Conservation (phyloP, 1,140 invertebrate species). For the Hermetia illucens region DNA sequence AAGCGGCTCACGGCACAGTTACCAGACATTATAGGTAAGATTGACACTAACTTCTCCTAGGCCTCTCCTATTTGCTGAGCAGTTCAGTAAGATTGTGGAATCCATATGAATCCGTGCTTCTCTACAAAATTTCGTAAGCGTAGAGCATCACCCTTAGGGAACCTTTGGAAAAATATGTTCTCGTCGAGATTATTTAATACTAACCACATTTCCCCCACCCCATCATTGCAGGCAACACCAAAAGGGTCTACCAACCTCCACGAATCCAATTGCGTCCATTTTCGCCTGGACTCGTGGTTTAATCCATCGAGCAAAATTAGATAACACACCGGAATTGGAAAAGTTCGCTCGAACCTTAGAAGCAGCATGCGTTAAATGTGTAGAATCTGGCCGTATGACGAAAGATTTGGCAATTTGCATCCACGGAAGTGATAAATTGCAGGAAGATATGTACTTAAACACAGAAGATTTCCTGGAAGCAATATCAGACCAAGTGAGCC, state of each 20-base stretch:
- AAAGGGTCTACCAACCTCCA: constrained; percentile 70
- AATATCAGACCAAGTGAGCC: constrained; percentile 31
- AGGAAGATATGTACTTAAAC: constrained; percentile 1
- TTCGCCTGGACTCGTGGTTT: constrained; percentile 85
- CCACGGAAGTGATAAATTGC: neutral
- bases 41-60: too few relatives aligned
- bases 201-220: neutral
- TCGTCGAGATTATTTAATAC: too few relatives aligned
- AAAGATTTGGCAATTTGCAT: constrained; percentile 3
- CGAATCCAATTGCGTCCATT: constrained; percentile 83
- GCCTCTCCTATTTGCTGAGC: too few relatives aligned
- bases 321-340: constrained; percentile 55
- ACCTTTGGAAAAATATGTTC: too few relatives aligned
- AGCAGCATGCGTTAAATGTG: constrained; percentile 56
- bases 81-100: too few relatives aligned
- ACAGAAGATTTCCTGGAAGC: constrained; percentile 1
- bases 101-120: too few relatives aligned
- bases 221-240: constrained; percentile 45
- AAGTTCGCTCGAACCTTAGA: constrained; percentile 38
- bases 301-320: constrained; percentile 67
- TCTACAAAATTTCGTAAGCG: too few relatives aligned
- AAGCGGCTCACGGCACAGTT: constrained; percentile 85
- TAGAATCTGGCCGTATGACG: neutral
- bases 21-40: constrained; percentile 68
- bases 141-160: too few relatives aligned